Conservation (phyloP, 2,888 invertebrate genomes). For the Coecobrya sp. region DNA sequence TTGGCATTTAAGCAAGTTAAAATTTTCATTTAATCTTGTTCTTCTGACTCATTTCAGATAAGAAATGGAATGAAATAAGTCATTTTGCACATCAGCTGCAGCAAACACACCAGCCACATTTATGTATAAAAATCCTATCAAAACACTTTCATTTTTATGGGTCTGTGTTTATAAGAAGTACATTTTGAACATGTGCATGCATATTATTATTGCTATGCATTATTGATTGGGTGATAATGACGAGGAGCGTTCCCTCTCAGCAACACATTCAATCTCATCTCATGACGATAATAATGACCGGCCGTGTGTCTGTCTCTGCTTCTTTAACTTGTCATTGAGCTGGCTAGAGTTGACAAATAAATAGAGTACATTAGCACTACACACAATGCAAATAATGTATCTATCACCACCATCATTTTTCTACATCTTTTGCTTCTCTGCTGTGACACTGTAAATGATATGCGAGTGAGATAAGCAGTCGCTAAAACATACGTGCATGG, state of each 20-base stretch:
- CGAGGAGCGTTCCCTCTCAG: background rate
- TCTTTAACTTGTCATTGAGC: slow-evolving; percentile 66
- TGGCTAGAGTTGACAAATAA: slow-evolving; percentile 69
- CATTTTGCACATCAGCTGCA: slow-evolving; percentile 58
- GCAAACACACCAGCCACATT: background rate
- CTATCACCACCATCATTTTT: slow-evolving; percentile 52
- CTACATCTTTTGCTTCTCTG: background rate
- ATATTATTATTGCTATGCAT: background rate
- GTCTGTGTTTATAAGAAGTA: background rate
- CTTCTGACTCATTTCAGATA: slow-evolving; percentile 62
- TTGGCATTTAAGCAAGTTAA: slow-evolving; percentile 32
- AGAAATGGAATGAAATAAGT: slow-evolving; percentile 63
- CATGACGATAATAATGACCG: slow-evolving; percentile 39
- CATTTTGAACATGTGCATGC: slow-evolving; percentile 23
- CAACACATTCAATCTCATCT: slow-evolving; percentile 1
- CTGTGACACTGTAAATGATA: slow-evolving; percentile 39
- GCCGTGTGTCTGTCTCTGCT: slow-evolving; percentile 57
- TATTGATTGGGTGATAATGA: slow-evolving; percentile 55
- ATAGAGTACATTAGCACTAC: slow-evolving; percentile 49
- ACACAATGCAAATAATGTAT: slow-evolving; percentile 52
- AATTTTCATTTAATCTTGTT: slow-evolving; percentile 67
- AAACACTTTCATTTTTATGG: slow-evolving; percentile 75
- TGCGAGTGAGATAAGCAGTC: slow-evolving; percentile 47
- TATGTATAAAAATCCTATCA: background rate
- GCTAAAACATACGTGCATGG: slow-evolving; percentile 57